A percentile compares a stretch with the other conserved stretches of the same genome.
Conservation (phyloP, 2,113 vertebrate genomes). For the Macheiramphus alcinus region DNA sequence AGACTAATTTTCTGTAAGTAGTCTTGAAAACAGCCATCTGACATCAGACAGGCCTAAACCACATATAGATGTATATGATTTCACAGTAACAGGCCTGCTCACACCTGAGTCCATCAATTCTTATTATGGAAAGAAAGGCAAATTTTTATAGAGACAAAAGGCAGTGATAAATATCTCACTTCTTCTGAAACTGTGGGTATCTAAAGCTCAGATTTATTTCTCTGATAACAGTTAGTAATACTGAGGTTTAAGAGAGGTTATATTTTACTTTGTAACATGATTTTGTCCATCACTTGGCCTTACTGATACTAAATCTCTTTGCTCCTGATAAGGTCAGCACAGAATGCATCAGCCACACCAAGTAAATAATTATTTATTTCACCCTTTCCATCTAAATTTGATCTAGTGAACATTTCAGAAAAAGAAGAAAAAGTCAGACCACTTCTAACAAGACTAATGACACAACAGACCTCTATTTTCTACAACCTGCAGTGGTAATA, state of each 20-base stretch:
- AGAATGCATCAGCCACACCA: background rate
- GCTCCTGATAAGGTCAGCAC: background rate
- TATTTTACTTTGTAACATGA: background rate
- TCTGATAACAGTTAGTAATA: background rate
- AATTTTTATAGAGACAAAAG: background rate
- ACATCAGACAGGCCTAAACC: background rate
- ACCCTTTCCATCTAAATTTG: background rate
- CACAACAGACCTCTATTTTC: background rate
- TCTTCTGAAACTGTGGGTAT: background rate
- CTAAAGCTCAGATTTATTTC: background rate
- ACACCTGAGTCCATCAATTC: accelerated
- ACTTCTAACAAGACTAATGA: background rate
- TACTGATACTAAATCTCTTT: background rate
- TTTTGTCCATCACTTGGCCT: background rate
- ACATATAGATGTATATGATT: background rate
- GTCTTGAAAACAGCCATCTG: background rate
- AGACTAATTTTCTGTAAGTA: background rate
- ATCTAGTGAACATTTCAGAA: background rate
- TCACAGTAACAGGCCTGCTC: background rate
- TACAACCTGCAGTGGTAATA: background rate
- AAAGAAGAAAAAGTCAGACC: background rate
- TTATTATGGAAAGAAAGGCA: background rate
- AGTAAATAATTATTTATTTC: background rate
- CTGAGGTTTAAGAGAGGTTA: background rate
- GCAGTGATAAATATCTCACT: background rate